phyloP scores from a whole-genome alignment of 2,888 invertebrate species.

The Eupithecia abbreviata region DNA sequence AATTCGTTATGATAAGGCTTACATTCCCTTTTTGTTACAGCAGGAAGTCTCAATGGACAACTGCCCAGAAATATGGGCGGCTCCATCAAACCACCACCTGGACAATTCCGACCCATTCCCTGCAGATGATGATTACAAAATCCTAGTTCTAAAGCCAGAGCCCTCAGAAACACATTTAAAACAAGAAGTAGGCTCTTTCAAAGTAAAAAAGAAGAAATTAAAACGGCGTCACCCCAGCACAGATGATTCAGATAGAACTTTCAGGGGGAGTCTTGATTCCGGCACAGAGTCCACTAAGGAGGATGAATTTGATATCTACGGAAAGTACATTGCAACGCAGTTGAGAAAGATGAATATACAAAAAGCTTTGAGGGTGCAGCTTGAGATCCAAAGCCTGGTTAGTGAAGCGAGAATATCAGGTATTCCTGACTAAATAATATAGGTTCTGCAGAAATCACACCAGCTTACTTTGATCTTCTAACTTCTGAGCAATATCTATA shows the following conservation, averaged over 20 bases:
- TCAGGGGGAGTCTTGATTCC: constrained; percentile 53
- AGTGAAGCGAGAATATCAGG: constrained; percentile 72
- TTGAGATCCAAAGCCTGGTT: constrained; percentile 73
- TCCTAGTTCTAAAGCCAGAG: constrained; percentile 59
- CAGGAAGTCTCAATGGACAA: constrained; percentile 49
- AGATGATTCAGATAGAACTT: constrained; percentile 58
- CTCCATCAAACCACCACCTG: constrained; percentile 43
- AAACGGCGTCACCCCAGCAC: constrained; percentile 56
- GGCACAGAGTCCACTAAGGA: constrained; percentile 55
- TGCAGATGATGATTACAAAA: constrained; percentile 51
- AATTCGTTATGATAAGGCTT: neutral
- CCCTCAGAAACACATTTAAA: constrained; percentile 47
- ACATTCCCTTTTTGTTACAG: constrained; percentile 28
- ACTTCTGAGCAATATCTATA: neutral
- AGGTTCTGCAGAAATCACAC: neutral
- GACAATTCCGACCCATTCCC: constrained; percentile 54
- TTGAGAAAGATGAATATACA: constrained; percentile 71
- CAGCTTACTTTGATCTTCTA: neutral
- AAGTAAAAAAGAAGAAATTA: constrained; percentile 61
- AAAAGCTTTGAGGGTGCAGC: constrained; percentile 68
- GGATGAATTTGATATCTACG: constrained; percentile 79
- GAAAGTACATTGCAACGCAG: constrained; percentile 75
- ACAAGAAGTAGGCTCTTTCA: constrained; percentile 42
- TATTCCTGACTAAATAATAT: constrained; percentile 41
- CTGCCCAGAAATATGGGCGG: constrained; percentile 49